Percentiles rank a stretch among this genome's conserved stretches.
Conservation (phyloP, 2,797 vertebrate genomes). For the Todus mexicanus region DNA sequence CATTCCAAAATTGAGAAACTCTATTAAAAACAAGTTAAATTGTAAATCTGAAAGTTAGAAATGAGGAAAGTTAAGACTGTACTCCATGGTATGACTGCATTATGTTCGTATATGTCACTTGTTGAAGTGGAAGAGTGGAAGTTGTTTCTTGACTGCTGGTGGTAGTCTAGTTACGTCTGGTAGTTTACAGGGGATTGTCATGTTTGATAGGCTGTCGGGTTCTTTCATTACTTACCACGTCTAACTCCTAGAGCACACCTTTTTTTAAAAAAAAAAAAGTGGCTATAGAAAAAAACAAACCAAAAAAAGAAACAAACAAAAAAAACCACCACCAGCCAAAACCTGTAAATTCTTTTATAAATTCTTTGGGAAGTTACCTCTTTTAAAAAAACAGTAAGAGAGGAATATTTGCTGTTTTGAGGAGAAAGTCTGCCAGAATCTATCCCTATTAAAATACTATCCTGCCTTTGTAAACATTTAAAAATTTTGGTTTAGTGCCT, state of each 20-base stretch:
- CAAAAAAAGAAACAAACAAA: background rate
- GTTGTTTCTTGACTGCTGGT: background rate
- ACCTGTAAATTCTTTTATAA: background rate
- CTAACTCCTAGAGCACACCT: background rate
- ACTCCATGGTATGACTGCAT: background rate
- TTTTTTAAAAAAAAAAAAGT: background rate
- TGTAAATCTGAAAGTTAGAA: background rate
- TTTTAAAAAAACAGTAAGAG: background rate
- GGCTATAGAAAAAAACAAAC: background rate
- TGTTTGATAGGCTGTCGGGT: background rate
- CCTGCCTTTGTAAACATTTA: background rate
- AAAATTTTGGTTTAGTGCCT: background rate
- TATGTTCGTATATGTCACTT: background rate
- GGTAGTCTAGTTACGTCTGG: background rate
- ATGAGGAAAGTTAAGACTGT: background rate
- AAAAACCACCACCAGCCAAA: background rate
- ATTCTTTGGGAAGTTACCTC: background rate
- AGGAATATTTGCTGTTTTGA: background rate
- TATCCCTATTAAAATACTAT: background rate
- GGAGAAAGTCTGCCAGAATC: background rate
- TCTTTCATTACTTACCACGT: background rate
- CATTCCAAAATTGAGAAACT: background rate
- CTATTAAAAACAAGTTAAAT: background rate
- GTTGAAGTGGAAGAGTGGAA: background rate
- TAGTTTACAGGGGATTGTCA: background rate